Conservation (phyloP, 2,797 vertebrate species). For the Pyrocephalus nanus region DNA sequence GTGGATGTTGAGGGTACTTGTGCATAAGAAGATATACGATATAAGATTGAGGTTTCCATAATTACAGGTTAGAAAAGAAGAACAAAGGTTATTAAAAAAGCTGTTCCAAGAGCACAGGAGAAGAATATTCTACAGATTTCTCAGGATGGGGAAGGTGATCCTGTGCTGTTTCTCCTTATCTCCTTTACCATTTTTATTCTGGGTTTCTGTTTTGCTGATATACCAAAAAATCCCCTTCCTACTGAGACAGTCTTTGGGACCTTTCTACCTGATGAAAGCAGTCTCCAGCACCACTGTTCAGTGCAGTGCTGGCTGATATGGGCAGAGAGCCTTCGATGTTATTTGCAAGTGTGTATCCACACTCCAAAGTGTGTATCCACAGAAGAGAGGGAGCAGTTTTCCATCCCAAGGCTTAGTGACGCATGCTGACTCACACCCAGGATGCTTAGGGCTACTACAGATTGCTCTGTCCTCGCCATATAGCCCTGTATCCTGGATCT, state of each 20-base stretch:
- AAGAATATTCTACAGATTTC: background rate
- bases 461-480: fast-evolving
- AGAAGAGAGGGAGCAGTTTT: background rate
- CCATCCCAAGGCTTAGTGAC: background rate
- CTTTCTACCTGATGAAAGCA: background rate
- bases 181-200: background rate
- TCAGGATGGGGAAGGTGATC: background rate
- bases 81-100: background rate
- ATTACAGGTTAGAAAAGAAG: background rate
- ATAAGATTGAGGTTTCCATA: background rate
- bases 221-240: background rate
- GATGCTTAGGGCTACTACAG: background rate
- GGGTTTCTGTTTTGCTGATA: background rate
- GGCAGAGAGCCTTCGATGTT: background rate
- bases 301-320: background rate
- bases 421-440: fast-evolving
- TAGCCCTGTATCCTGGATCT: background rate
- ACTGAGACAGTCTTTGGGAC: background rate
- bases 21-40: background rate
- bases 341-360: background rate
- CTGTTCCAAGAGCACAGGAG: background rate
- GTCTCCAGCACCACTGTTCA: background rate
- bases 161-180: background rate
- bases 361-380: background rate
- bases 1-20: background rate